phyloP scores from a whole-genome alignment of 1,140 invertebrate species.

The Calycopis cecrops region DNA sequence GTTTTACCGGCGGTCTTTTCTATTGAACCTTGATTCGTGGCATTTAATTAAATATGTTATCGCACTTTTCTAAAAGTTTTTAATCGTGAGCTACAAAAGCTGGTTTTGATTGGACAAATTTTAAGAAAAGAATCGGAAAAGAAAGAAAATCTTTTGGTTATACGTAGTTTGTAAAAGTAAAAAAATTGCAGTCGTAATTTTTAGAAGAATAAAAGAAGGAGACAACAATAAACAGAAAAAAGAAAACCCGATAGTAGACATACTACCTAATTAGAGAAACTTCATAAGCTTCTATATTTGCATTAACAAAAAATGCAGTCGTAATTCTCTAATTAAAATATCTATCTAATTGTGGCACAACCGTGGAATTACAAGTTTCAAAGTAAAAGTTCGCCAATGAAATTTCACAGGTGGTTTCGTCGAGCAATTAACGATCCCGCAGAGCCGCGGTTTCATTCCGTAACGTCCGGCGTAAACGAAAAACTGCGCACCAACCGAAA shows the following conservation, averaged over 20 bases:
- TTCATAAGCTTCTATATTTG: too few relatives aligned
- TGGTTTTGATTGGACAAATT: too few relatives aligned
- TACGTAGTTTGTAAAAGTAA: too few relatives aligned
- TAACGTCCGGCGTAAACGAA: constrained; percentile 58
- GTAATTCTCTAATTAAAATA: constrained; percentile 14
- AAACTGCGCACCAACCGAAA: constrained; percentile 59
- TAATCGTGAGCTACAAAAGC: too few relatives aligned
- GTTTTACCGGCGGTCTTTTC: constrained; percentile 10
- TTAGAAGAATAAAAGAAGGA: too few relatives aligned
- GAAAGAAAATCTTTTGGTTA: too few relatives aligned
- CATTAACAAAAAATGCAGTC: neutral
- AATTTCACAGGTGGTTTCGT: constrained; percentile 60
- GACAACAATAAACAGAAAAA: too few relatives aligned
- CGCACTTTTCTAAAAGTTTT: too few relatives aligned
- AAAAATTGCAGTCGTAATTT: neutral
- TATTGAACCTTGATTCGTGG: constrained; percentile 14
- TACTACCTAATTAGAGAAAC: too few relatives aligned
- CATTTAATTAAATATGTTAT: neutral
- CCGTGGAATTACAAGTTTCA: constrained; percentile 41
- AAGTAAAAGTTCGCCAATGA: constrained; percentile 54
- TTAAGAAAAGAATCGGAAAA: too few relatives aligned
- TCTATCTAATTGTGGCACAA: constrained; percentile 34
- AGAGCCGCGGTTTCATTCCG: constrained; percentile 67
- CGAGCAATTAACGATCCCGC: constrained; percentile 64
- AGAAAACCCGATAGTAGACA: too few relatives aligned